Base-by-base conservation (phyloP, 2,797 vertebrate genomes). In the Pempheris klunzingeri region DNA sequence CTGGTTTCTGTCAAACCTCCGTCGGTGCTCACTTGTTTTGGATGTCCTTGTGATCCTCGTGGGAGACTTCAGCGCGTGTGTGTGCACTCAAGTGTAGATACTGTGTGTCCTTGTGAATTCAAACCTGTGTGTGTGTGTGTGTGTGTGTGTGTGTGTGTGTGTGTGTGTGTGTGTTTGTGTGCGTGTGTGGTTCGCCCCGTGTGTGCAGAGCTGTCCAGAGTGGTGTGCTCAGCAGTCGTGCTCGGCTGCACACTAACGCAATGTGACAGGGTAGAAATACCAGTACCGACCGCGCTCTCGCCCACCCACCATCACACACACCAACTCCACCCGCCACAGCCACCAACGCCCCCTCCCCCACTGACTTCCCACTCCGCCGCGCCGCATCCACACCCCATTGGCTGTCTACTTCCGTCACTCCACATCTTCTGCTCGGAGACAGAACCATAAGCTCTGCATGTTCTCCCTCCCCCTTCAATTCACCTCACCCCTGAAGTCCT, bases 231-330 rank as follows among this genome's bases (percentile, higher is more conserved):
- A 90, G 92, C 88, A 91, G 90, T 92, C 78, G 81, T 88, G 90
- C 91, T 92, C 69, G 68, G 88, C 81, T 92, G 92, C 89, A 90
- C 92, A 86, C 92, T 94, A 94, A 94, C 91, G 52, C 79, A 71
- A 94, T 94, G 92, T 94, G 94, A 94, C 94, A 93, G 90, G 88
- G 84, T 87, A 93, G 92, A 94, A 94, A 93, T 93, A 93, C 91
- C 92, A 93, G 91, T 73, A 86, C 90, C 82, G 58, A 78, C 85
- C 90, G 44, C 67, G 77, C 86, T 90, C 87, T 90, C 53, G 88
- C 92, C 90, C 92, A 90, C 92, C 89, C 88, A 90, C 87, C 17
- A 39, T 82, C 88, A 77, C 87, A 84, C 81, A 71, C 84, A 78
- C 74, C 67, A 67, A 62, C 85, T 74, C 76, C 77, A 81, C 84